Conservation (phyloP, 2,797 vertebrate species). For the Percopsis omiscomaycus region DNA sequence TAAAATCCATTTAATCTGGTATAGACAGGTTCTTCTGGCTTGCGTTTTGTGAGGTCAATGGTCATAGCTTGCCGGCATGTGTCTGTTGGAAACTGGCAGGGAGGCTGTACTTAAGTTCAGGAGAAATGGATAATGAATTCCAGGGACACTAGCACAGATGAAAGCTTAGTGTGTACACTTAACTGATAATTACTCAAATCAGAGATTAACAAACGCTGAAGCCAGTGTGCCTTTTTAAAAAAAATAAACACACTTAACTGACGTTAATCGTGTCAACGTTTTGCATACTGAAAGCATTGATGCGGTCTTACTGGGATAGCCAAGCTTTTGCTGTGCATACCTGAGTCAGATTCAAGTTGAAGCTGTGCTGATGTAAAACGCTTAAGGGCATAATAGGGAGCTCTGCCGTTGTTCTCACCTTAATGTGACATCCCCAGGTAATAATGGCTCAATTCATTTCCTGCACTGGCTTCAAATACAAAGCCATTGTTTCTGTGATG, state of each 20-base stretch:
- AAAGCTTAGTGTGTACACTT: too few species aligned
- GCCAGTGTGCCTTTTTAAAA: not conserved
- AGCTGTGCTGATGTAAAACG: not conserved
- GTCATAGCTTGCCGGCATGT: conserved; percentile 15
- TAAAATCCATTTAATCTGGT: not conserved
- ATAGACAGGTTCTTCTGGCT: too few species aligned
- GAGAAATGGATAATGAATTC: too few species aligned
- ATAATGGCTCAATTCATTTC: conserved; percentile 44
- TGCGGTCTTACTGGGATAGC: not conserved
- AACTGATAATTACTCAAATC: too few species aligned
- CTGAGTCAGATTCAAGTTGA: conserved; percentile 3
- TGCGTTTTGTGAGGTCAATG: not conserved
- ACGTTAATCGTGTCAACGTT: not conserved
- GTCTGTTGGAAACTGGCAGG: conserved; percentile 20
- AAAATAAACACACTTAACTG: not conserved
- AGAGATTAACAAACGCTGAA: not conserved
- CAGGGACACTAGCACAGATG: too few species aligned
- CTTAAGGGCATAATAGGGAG: too few species aligned
- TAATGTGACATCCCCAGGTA: conserved; percentile 43
- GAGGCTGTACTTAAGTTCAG: not conserved
- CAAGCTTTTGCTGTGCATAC: not conserved
- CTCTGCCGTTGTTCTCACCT: conserved; percentile 36
- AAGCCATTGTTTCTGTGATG: conserved; percentile 44
- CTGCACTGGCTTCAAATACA: conserved; percentile 38
- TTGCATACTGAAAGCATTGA: not conserved